Base-by-base conservation (phyloP, 2,797 vertebrate genomes). In the Anas capensis region DNA sequence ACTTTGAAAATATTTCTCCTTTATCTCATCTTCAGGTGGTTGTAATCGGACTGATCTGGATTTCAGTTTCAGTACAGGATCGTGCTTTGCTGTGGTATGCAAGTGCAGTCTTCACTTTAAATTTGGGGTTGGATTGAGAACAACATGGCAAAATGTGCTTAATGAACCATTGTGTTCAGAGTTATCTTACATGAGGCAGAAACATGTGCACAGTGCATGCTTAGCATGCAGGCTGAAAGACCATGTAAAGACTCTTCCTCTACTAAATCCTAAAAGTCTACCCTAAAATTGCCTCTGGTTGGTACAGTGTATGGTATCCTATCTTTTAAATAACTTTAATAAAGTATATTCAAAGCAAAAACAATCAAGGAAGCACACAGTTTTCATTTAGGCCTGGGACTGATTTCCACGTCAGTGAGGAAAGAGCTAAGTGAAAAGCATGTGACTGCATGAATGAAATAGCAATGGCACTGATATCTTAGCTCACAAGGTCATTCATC, bases 301-400 rank as follows among this genome's bases (percentile, higher is more conserved):
- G 11, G 24, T 36, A 51, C 19, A 75, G 54, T 29, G 48, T 49
- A 75, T 86, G 17, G 34, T 44, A 56, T 57, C 24, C 49, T 87
- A 17, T 68, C 12, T 73, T 92, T 90, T 62, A 13, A 83, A 83
- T 83, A 81, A 83, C 16, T 91, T 68, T 11, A 78, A 81, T 64
- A 8, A 66, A 89, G 84, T 66, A 56, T 72, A 68, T 77, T 76
- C 56, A 83, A 92, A 87, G 11, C 21, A 75, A 38, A 75, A 91
- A 42, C 19, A 16, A 58, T 90, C 40, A 90, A 83, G 83, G 79
- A 86, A 81, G 29, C 14, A 49, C 36, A 69, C 8, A 92, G 15
- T 93, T 95, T 79, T 92, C 26, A 72, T 92, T 93, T 90, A 56
- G 84, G n/a, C 33, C 82, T 95, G 72, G 73, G 73, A 56, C 33